A percentile compares a stretch with the other conserved stretches of the same genome.
phyloP scores from a whole-genome alignment of 30 jellyfish, hydroid and myxozoan genomes.

The Haliclystus octoradiatus region DNA sequence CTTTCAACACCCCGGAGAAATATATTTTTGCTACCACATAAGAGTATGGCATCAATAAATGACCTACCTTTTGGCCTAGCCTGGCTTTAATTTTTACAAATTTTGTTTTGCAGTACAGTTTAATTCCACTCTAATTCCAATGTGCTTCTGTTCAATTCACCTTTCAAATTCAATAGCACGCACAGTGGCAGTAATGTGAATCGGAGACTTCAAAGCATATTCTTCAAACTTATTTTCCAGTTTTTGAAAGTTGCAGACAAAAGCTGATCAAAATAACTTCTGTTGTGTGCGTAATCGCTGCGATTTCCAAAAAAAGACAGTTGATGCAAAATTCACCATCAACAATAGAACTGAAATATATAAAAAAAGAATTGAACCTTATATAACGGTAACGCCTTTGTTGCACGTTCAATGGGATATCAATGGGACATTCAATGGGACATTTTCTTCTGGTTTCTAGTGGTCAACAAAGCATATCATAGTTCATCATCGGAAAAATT shows the following conservation, averaged over 20 bases:
- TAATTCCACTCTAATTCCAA: background rate
- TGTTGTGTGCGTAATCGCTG: constrained; percentile 9
- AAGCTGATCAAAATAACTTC: constrained; percentile 1
- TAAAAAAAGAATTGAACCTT: background rate
- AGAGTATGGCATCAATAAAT: constrained; percentile 27
- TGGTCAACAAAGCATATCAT: background rate
- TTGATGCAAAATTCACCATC: constrained; percentile 37
- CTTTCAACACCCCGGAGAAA: constrained; percentile 16
- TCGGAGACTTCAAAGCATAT: background rate
- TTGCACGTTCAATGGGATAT: background rate
- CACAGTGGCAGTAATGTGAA: background rate
- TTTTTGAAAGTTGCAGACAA: constrained; percentile 8
- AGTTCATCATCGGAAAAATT: background rate
- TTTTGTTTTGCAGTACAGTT: too few species aligned
- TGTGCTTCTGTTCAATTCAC: background rate
- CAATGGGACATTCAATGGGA: too few species aligned
- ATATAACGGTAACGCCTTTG: background rate
- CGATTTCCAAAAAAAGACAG: constrained; percentile 22
- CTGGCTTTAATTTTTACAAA: background rate
- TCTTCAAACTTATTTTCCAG: constrained; percentile 4
- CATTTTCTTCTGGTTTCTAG: background rate
- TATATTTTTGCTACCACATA: constrained; percentile 30
- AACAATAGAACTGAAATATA: background rate
- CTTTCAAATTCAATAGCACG: background rate
- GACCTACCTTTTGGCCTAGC: too few species aligned